Evolutionary conservation across 1,140 invertebrate genomes (phyloP).

Genomic region (Meloidogyne chitwoodi): DNA sequence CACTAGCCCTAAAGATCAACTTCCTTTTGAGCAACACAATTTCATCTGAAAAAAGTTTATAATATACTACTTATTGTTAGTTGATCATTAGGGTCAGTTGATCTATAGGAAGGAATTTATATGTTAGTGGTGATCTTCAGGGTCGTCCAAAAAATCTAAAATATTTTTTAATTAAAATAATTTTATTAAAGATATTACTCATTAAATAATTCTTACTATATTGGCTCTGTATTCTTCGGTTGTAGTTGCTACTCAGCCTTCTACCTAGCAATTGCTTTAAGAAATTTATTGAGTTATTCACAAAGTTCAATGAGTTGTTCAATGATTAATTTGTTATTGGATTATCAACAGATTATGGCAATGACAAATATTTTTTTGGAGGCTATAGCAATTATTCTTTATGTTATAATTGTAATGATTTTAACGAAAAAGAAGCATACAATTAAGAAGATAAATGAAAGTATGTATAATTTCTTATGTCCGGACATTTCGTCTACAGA

Average conservation of each 20-base stretch:
- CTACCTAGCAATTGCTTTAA: neutral
- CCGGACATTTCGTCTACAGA: no score
- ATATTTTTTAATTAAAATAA: no score
- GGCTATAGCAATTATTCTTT: neutral
- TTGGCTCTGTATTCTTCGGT: neutral
- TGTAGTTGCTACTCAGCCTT: neutral
- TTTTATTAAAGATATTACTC: neutral
- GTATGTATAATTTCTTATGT: neutral
- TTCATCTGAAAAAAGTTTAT: no score
- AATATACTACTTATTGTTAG: no score
- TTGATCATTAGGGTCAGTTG: no score
- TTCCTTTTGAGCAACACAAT: no score
- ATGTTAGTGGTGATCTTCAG: no score
- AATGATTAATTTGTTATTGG: neutral
- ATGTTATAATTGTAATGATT: neutral
- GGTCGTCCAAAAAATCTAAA: no score
- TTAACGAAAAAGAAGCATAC: neutral
- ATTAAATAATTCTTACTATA: neutral
- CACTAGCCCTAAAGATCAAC: no score
- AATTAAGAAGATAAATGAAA: neutral
- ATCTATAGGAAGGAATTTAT: no score
- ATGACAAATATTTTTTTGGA: conserved; percentile 1
- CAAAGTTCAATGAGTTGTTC: neutral
- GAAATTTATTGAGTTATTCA: neutral
- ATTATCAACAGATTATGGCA: neutral